phyloP scores from a whole-genome alignment of 1,140 invertebrate genomes.

The Camponotus vicinus region DNA sequence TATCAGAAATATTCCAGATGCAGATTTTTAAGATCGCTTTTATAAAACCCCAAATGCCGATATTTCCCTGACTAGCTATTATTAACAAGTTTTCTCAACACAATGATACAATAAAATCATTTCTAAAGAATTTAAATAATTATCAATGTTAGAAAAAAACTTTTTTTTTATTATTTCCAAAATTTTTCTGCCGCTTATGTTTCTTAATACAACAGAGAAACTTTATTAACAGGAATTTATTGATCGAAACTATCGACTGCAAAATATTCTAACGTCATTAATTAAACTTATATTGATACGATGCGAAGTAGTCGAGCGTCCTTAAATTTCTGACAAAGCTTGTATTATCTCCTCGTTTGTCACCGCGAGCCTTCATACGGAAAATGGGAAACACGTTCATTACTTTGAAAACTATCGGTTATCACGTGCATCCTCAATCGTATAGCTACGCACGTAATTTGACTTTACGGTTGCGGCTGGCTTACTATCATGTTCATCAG shows the following conservation, averaged over 20 bases:
- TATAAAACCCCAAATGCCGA: neutral
- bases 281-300: constrained; percentile 26
- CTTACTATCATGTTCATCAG: constrained; percentile 46
- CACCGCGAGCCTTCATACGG: neutral
- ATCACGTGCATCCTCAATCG: constrained; percentile 48
- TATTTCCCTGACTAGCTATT: neutral
- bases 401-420: constrained; percentile 72
- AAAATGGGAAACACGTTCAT: constrained; percentile 67
- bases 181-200: neutral
- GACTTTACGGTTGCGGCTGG: constrained; percentile 7
- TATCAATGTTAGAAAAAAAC: neutral
- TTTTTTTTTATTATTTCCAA: neutral
- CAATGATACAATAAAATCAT: neutral
- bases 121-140: neutral
- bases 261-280: constrained; percentile 44
- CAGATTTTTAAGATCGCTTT: neutral
- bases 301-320: constrained; percentile 39
- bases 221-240: neutral
- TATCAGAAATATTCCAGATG: constrained; percentile 26
- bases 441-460: constrained; percentile 29
- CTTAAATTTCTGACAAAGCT: constrained; percentile 42
- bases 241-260: constrained; percentile 1
- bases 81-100: neutral
- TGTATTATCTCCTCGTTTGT: neutral
- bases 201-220: neutral